These are phyloP conservation scores for Sceliomorpha sp. DNA, from an alignment of 2,888 invertebrate genomes.

Conservation along the genomic window DNA sequence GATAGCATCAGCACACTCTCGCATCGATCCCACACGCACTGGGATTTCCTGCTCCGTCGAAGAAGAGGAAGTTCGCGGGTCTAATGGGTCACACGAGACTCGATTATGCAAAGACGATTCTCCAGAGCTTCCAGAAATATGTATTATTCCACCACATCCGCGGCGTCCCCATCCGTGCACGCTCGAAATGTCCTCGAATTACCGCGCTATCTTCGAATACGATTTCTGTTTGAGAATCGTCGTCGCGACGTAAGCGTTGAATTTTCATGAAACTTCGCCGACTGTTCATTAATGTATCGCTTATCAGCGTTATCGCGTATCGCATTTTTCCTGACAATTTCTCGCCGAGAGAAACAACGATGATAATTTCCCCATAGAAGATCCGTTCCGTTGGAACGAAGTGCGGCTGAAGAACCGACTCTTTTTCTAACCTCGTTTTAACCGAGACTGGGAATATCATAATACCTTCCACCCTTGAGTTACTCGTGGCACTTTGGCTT, in stretches of 20 bases:
- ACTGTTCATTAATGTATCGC: not conserved
- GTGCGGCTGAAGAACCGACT: slow-evolving; percentile 11
- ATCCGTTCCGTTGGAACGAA: not conserved
- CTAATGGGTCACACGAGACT: slow-evolving; percentile 65
- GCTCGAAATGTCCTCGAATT: slow-evolving; percentile 24
- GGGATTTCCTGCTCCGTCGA: slow-evolving; percentile 28
- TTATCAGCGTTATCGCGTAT: too few species aligned
- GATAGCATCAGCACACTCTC: slow-evolving; percentile 22
- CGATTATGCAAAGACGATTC: slow-evolving; percentile 65
- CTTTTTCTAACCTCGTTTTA: slow-evolving; percentile 11
- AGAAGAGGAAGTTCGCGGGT: slow-evolving; percentile 51
- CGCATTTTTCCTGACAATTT: too few species aligned
- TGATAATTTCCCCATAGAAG: slow-evolving; percentile 11
- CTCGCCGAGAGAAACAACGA: too few species aligned
- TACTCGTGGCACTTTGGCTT: slow-evolving; percentile 32
- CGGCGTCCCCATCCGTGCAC: slow-evolving; percentile 17
- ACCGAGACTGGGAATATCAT: slow-evolving; percentile 19
- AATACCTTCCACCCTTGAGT: slow-evolving; percentile 20
- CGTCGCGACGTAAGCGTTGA: not conserved
- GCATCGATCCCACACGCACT: slow-evolving; percentile 15
- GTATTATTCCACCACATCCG: slow-evolving; percentile 18
- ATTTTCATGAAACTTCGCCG: slow-evolving; percentile 5
- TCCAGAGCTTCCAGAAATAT: slow-evolving; percentile 56
- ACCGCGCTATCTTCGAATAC: slow-evolving; percentile 17
- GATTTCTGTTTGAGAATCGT: slow-evolving; percentile 8